A percentile compares a stretch with the other conserved stretches of the same genome.
Evolutionary conservation across 2,888 invertebrate species (phyloP).

Genomic region (Troides aeacus): DNA sequence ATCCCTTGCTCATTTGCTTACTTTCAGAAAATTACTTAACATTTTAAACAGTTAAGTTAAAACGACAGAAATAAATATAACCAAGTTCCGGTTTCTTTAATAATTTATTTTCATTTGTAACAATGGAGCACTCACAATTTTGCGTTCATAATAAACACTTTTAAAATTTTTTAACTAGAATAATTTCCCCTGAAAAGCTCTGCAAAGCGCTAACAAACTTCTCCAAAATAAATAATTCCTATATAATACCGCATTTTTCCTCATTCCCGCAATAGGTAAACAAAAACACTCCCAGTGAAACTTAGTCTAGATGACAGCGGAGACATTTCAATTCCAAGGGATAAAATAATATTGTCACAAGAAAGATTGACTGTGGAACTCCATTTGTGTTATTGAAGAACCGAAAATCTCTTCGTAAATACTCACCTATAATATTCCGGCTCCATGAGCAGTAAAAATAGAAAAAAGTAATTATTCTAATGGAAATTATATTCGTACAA

Average conservation of each 20-base stretch:
- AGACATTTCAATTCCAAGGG: slow-evolving; percentile 44
- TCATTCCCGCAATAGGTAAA: slow-evolving; percentile 39
- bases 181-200: neutral
- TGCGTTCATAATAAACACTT: neutral
- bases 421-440: slow-evolving; percentile 31
- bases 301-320: slow-evolving; percentile 44
- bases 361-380: slow-evolving; percentile 46
- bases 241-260: slow-evolving; percentile 34
- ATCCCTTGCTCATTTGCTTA: too few species aligned
- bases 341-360: slow-evolving; percentile 57
- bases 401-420: slow-evolving; percentile 42
- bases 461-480: neutral
- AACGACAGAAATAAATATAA: too few species aligned
- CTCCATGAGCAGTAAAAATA: neutral
- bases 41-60: too few species aligned
- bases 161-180: neutral
- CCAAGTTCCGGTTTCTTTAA: too few species aligned
- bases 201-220: slow-evolving; percentile 11
- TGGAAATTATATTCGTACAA: too few species aligned
- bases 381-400: slow-evolving; percentile 58
- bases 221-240: slow-evolving; percentile 14
- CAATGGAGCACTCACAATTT: neutral
- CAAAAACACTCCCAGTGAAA: slow-evolving; percentile 41
- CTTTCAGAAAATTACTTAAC: too few species aligned
- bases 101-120: too few species aligned